These are phyloP conservation scores for Corythaixoides concolor DNA, from an alignment of 2,113 vertebrate genomes.

Conservation along the genomic window DNA sequence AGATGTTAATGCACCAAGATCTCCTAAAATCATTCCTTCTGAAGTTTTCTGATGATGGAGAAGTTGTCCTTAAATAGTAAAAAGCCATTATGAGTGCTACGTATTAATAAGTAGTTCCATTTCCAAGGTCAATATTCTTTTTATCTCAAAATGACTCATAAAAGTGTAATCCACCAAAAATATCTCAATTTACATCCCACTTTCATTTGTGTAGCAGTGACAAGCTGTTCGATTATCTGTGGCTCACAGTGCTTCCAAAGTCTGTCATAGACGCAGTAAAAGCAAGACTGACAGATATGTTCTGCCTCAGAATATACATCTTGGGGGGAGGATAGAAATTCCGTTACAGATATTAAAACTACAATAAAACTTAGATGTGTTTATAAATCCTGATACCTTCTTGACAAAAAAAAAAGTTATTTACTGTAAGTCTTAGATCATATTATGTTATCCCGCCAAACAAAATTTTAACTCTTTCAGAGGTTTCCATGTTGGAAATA, in stretches of 20 bases:
- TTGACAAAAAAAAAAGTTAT: not conserved
- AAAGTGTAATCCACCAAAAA: conserved; percentile 28
- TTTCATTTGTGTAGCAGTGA: conserved; percentile 4
- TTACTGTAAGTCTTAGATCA: not conserved
- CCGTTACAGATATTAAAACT: not conserved
- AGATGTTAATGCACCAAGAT: not conserved
- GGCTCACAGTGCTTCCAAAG: conserved; percentile 7
- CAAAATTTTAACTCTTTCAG: not conserved
- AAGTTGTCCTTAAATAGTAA: not conserved
- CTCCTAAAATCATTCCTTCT: not conserved
- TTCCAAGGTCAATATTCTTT: conserved; percentile 5
- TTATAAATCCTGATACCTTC: not conserved
- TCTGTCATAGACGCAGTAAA: not conserved
- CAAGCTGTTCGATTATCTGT: conserved; percentile 45
- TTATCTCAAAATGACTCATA: conserved; percentile 18
- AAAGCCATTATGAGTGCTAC: not conserved
- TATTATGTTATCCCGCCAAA: not conserved
- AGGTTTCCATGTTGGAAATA: not conserved
- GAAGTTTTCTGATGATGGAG: not conserved
- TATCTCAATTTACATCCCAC: conserved; percentile 21
- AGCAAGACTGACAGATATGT: not conserved
- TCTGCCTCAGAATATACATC: not conserved
- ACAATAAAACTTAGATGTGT: not conserved
- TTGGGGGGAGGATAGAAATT: not conserved
- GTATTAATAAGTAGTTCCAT: not conserved